Conservation (phyloP, 1,140 invertebrate genomes). For the Luehdorfia chinensis region DNA sequence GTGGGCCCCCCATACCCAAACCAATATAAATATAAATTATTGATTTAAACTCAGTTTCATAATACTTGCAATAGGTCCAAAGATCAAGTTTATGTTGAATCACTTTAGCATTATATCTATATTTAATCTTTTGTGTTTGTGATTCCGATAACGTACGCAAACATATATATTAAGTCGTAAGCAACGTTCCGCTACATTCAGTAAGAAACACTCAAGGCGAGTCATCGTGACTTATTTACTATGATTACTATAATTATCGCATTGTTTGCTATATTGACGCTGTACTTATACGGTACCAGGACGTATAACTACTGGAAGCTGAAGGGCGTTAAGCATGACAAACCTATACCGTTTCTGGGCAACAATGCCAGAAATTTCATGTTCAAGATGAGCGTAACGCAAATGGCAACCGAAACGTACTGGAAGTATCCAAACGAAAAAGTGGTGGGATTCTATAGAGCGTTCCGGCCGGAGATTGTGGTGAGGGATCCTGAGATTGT, state of each 20-base stretch:
- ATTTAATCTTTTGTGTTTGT: too few species aligned
- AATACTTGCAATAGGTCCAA: too few species aligned
- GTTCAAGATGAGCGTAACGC: constrained; percentile 26
- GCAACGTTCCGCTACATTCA: too few species aligned
- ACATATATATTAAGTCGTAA: too few species aligned
- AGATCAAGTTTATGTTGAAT: too few species aligned
- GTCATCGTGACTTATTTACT: background rate
- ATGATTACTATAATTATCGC: constrained; percentile 18
- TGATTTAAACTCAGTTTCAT: too few species aligned
- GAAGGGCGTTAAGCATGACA: constrained; percentile 53
- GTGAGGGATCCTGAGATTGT: constrained; percentile 77
- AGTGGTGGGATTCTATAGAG: constrained; percentile 40
- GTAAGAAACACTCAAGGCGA: too few species aligned
- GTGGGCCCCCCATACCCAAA: too few species aligned
- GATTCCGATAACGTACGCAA: too few species aligned
- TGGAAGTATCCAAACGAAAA: constrained; percentile 34
- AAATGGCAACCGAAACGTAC: constrained; percentile 38
- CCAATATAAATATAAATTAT: too few species aligned
- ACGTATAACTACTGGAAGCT: constrained; percentile 64
- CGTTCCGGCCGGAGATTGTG: constrained; percentile 64
- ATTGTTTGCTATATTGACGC: constrained; percentile 15
- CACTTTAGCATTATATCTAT: too few species aligned
- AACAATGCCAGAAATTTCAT: constrained; percentile 35
- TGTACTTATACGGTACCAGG: constrained; percentile 40
- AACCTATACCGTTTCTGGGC: constrained; percentile 57